Base-by-base conservation (phyloP, 2,113 vertebrate species). In the Cyanoderma ruficeps region DNA sequence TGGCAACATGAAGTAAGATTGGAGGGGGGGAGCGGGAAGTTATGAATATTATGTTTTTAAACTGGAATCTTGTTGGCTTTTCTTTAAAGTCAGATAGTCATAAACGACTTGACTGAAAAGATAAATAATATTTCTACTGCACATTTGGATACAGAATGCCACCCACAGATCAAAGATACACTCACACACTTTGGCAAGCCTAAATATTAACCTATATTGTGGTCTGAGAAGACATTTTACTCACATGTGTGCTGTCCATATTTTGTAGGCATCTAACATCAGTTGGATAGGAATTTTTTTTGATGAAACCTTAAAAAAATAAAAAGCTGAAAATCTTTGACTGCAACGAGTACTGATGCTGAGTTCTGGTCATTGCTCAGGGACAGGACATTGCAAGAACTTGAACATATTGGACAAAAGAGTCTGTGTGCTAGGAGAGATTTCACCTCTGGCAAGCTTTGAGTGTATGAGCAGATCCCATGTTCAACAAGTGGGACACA, bases 101-200 rank as follows among this genome's bases (percentile, higher is more conserved):
- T 91, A 96, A 96, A 83, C 88, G 42, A 90, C 49, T 87, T 90
- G 68, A 84, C 74, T 86, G 75, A 90, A 93, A 95, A 39, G 47
- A 95, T 94, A 78, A 94, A 89, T 93, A 82, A 53, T 87, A 90
- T 80, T 93, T 90, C 56, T 89, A 59, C 55, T 77, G 67, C 70
- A 81, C 1, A 6, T 94, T 92, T 96, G 77, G 78, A 92, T 91
- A 85, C 60, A 88, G 77, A 96, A 95, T 95, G 86, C 92, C 92
- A 97, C 90, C 69, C 94, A 88, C 90, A 87, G 60, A 95, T 93
- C 91, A 95, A 95, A 95, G 83, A 89, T 61, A 60, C 55, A 64
- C 22, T 94, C 80, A 75, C 30, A 76, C 21, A 64, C 31, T 85
- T 93, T 47, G 87, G 33, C 65, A 86, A 87, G 27, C 56, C 28